Conservation (phyloP, 2,888 invertebrate genomes). For the Dascillus cervinus region DNA sequence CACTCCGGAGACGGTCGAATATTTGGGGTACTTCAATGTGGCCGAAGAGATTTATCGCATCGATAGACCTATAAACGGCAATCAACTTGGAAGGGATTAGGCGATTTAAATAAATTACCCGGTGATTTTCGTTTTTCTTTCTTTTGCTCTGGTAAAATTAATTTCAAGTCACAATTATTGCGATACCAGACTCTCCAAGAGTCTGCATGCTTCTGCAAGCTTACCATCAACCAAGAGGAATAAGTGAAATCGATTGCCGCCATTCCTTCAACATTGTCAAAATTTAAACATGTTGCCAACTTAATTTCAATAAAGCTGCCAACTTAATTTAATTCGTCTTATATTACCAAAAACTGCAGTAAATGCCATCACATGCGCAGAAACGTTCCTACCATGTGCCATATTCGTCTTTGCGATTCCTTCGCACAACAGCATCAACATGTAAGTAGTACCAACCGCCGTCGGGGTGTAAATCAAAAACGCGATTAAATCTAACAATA, state of each 20-base stretch:
- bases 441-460: slow-evolving; percentile 41
- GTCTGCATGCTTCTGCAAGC: slow-evolving; percentile 35
- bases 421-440: slow-evolving; percentile 40
- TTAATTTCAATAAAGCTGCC: background rate
- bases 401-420: slow-evolving; percentile 30
- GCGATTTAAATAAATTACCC: background rate
- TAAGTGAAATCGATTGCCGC: slow-evolving; percentile 42
- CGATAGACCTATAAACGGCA: slow-evolving; percentile 60
- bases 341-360: slow-evolving; percentile 37
- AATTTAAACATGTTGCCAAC: too few species aligned
- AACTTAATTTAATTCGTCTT: too few species aligned
- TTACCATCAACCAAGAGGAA: slow-evolving; percentile 39
- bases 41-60: slow-evolving; percentile 67
- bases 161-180: slow-evolving; percentile 31
- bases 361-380: slow-evolving; percentile 36
- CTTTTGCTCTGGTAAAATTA: slow-evolving; percentile 35
- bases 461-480: slow-evolving; percentile 47
- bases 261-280: slow-evolving; percentile 23
- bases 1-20: slow-evolving; percentile 78
- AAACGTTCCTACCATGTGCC: slow-evolving; percentile 25
- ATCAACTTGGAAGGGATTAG: slow-evolving; percentile 68
- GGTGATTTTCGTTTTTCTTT: too few species aligned
- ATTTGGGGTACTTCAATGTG: slow-evolving; percentile 82
- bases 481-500: slow-evolving; percentile 44
- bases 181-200: slow-evolving; percentile 41